Evolutionary conservation across 2,797 vertebrate genomes (phyloP), one percentile per base, ranked within the genome.

Genomic region (Pristis pectinata): DNA sequence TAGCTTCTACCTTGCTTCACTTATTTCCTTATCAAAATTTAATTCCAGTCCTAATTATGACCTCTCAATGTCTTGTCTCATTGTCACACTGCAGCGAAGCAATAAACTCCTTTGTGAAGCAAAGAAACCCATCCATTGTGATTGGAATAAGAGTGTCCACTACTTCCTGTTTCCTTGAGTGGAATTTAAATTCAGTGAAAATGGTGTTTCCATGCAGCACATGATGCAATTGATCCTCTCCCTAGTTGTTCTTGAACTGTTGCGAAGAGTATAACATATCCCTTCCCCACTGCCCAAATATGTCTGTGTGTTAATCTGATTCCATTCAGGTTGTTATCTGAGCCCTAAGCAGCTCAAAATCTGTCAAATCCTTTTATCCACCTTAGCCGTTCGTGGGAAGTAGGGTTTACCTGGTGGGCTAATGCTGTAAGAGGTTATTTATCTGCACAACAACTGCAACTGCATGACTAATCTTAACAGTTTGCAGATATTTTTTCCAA

Each of bases 311-410:
- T 41, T 91, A 41, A 67, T 64, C 19, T 91, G 87, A 67, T 91
- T 91, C 59, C 10, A 8, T 67, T n/a, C 53, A 87, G 56, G 56
- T 59, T 41, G 59, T 61, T 15, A 61, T 89, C 30, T 61, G 56
- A 89, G 30, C 56, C 53, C 30, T n/a, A 91, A 41, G 87, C 59
- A 8, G 41, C 64, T n/a, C 19, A 89, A 89, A 61, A 89, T 89
- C 85, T 37, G 59, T 89, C n/a, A 64, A 89, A 37, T 61, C 85
- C 56, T n/a, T n/a, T 64, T 89, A 89, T 64, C 34, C 56, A 89
- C 59, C 34, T 61, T 37, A 64, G 53, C 15, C 85, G n/a, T 89
- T 61, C 34, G 37, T 67, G 15, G n/a, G 59, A 41, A 91, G 64
- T 67, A 37, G 7, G 22, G 30, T 91, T 91, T 24, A 91, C 87